phyloP scores from a whole-genome alignment of 2,797 vertebrate species.

The Melanotaenia pygmaea region DNA sequence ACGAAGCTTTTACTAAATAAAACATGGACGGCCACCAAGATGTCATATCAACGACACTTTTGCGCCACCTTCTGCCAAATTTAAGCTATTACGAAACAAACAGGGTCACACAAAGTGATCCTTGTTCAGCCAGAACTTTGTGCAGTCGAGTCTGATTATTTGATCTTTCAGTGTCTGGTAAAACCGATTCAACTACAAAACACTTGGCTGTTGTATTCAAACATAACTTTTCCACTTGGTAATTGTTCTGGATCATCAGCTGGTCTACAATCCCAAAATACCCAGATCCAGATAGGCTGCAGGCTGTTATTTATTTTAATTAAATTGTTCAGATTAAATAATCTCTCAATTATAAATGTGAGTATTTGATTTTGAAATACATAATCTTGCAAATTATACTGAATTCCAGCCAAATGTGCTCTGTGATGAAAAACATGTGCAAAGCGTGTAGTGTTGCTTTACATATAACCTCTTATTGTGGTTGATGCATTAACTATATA shows the following conservation, averaged over 20 bases:
- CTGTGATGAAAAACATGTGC: not conserved
- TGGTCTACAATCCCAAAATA: not conserved
- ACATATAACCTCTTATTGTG: not conserved
- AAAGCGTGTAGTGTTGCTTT: not conserved
- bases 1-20: not conserved
- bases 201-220: constrained; percentile 6
- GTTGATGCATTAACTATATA: not conserved
- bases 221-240: constrained; percentile 7
- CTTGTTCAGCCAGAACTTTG: not conserved
- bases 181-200: constrained; percentile 15
- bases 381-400: no score
- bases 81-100: constrained; percentile 15
- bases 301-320: not conserved
- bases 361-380: not conserved
- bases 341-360: not conserved
- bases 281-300: not conserved
- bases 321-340: not conserved
- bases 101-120: not conserved
- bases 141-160: not conserved
- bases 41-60: not conserved
- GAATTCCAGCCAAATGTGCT: not conserved
- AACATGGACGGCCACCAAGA: not conserved
- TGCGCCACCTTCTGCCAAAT: constrained; percentile 44
- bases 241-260: constrained; percentile 1
- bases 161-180: not conserved